Percentiles rank a stretch among this genome's conserved stretches.
These are phyloP conservation scores for Alosa alosa DNA, from an alignment of 2,113 vertebrate species.

Conservation along the genomic window DNA sequence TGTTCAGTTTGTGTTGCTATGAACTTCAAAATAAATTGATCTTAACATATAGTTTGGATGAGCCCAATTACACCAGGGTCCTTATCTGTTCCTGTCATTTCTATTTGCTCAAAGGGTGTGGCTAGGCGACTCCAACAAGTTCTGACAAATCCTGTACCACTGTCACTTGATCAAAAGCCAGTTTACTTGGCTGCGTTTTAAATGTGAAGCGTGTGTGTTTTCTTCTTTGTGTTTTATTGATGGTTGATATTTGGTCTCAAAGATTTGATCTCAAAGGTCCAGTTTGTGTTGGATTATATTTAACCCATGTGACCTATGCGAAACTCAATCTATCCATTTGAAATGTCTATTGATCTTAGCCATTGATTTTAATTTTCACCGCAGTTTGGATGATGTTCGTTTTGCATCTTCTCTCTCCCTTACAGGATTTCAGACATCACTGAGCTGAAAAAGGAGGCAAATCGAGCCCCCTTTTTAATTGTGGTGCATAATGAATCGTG, in stretches of 20 bases:
- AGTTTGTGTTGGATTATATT: not conserved
- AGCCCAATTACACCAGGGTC: constrained; percentile 53
- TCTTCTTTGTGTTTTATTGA: not conserved
- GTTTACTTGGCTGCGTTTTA: not conserved
- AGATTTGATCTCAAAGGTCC: not conserved
- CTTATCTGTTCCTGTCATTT: constrained; percentile 55
- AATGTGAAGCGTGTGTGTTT: not conserved
- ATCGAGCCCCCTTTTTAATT: constrained; percentile 41
- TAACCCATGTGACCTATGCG: constrained; percentile 27
- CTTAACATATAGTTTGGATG: constrained; percentile 33
- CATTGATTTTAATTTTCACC: constrained; percentile 50
- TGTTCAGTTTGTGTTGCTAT: constrained; percentile 49
- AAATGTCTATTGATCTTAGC: constrained; percentile 41
- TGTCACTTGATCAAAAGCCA: constrained; percentile 26
- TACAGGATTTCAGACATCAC: constrained; percentile 62
- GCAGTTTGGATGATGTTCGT: constrained; percentile 38
- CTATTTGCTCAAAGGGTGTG: constrained; percentile 57
- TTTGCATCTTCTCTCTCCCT: constrained; percentile 58
- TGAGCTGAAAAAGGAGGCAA: constrained; percentile 38
- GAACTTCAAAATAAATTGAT: constrained; percentile 42
- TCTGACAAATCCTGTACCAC: constrained; percentile 56
- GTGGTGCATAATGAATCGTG: constrained; percentile 65
- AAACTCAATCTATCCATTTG: constrained; percentile 48
- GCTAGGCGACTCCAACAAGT: constrained; percentile 63
- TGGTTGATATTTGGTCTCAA: not conserved